Evolutionary conservation across 2,113 vertebrate species (phyloP), one percentile per base, ranked within the genome.

Genomic region (Spermophilus dauricus): DNA sequence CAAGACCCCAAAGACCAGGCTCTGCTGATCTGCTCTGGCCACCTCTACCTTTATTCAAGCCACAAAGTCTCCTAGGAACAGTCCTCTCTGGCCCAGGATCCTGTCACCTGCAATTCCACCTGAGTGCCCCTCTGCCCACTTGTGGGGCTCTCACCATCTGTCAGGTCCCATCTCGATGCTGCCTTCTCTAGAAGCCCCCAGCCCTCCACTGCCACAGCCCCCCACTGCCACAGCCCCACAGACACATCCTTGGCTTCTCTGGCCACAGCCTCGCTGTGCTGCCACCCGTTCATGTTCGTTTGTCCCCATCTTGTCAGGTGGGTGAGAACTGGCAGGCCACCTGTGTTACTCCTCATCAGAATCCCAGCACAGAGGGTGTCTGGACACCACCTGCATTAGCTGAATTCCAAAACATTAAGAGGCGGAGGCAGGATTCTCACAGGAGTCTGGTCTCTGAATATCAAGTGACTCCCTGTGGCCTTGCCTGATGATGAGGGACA

Each of bases 261-360:
- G n/a, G 22, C n/a, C 20, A 0, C 0, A 12, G 75, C 0, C 0
- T 34, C 48, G 51, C 53, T 32, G 2, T 12, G n/a, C 26, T 39
- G 63, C 65, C 37, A 32, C 39, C 48, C 20, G 63, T 24, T 3
- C 76, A 18, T 30, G 5, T 63, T 58, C 20, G 6, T 56, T 8
- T 12, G 28, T 32, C 63, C 37, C 28, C 28, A 22, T 2, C 34
- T 30, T 2, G 0, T 5, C 67, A 53, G 30, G 63, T 73, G 63
- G 28, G 53, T 1, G 3, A 51, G 30, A 10, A 24, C 12, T 28
- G 17, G 34, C 0, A 0, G 22, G 28, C 30, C 0, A 0, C 3
- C n/a, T 80, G 11, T n/a, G 45, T 48, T 30, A 9, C 30, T 26
- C 39, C 83, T 39, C 1, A 1, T 65, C 37, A 63, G 84, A 80